These are phyloP conservation scores for Philhelius pedissequus DNA, from an alignment of 2,888 invertebrate genomes.

Conservation along the genomic window DNA sequence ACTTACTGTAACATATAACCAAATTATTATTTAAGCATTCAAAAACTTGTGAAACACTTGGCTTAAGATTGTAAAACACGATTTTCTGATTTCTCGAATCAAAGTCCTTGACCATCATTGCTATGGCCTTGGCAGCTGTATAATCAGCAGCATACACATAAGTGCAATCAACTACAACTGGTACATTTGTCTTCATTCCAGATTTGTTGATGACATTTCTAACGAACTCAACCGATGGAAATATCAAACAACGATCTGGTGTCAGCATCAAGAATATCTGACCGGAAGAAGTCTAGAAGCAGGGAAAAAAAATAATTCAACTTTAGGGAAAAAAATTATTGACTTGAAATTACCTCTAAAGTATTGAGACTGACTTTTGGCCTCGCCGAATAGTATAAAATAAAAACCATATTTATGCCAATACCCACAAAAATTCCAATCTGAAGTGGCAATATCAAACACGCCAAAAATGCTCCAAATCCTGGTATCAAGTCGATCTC, in stretches of 20 bases:
- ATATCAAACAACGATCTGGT: slow-evolving; percentile 92
- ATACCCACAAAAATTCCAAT: slow-evolving; percentile 92
- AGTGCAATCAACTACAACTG: slow-evolving; percentile 92
- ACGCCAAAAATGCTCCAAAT: slow-evolving; percentile 90
- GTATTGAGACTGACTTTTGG: slow-evolving; percentile 91
- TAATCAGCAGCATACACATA: slow-evolving; percentile 93
- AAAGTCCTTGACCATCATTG: slow-evolving; percentile 87
- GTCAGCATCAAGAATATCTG: slow-evolving; percentile 89
- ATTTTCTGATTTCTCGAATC: slow-evolving; percentile 85
- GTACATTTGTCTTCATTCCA: slow-evolving; percentile 83
- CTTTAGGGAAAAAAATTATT: slow-evolving; percentile 5
- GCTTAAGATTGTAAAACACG: slow-evolving; percentile 91
- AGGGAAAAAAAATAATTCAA: background rate
- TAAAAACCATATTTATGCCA: slow-evolving; percentile 89
- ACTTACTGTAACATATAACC: slow-evolving; percentile 74
- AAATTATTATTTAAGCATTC: slow-evolving; percentile 81
- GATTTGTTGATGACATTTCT: slow-evolving; percentile 90
- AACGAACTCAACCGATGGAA: slow-evolving; percentile 95
- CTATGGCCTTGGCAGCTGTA: slow-evolving; percentile 90
- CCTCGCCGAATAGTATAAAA: slow-evolving; percentile 91
- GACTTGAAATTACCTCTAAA: slow-evolving; percentile 82
- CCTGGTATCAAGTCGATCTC: slow-evolving; percentile 93
- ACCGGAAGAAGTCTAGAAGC: slow-evolving; percentile 82
- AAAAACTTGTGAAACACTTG: slow-evolving; percentile 89
- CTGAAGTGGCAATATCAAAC: slow-evolving; percentile 90